Evolutionary conservation across 2,113 vertebrate species (phyloP).

Genomic region (Panthera leo): DNA sequence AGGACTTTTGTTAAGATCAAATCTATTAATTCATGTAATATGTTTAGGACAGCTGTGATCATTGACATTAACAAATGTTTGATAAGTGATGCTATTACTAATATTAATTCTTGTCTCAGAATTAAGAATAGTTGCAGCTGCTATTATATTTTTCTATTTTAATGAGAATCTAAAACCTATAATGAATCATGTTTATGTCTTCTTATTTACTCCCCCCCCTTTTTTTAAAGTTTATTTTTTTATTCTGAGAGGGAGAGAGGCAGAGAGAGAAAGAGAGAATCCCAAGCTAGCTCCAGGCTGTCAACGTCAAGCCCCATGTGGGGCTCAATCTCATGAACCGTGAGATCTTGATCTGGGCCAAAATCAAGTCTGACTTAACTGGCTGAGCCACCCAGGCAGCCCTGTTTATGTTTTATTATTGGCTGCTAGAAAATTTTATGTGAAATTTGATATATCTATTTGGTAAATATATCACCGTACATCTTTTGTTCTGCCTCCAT

Average conservation of each 20-base stretch:
- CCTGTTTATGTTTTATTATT: background rate
- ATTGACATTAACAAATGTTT: background rate
- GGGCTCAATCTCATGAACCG: no score
- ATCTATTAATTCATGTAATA: background rate
- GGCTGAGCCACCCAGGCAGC: no score
- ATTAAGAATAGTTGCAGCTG: background rate
- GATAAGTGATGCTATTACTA: background rate
- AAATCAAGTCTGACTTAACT: no score
- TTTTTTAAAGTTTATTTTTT: no score
- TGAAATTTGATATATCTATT: background rate
- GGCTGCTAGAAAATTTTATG: background rate
- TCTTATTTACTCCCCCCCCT: background rate
- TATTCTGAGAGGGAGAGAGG: no score
- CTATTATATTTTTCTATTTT: background rate
- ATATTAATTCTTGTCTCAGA: background rate
- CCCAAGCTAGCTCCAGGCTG: no score
- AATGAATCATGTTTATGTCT: background rate
- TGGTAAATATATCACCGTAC: background rate
- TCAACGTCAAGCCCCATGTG: no score
- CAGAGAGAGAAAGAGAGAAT: no score
- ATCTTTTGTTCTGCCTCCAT: background rate
- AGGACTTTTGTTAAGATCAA: conserved; percentile 3
- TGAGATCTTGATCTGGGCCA: no score
- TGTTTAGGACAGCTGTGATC: background rate
- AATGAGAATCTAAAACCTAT: background rate